Conservation (phyloP, 2,113 vertebrate genomes). For the Otocyon megalotis region DNA sequence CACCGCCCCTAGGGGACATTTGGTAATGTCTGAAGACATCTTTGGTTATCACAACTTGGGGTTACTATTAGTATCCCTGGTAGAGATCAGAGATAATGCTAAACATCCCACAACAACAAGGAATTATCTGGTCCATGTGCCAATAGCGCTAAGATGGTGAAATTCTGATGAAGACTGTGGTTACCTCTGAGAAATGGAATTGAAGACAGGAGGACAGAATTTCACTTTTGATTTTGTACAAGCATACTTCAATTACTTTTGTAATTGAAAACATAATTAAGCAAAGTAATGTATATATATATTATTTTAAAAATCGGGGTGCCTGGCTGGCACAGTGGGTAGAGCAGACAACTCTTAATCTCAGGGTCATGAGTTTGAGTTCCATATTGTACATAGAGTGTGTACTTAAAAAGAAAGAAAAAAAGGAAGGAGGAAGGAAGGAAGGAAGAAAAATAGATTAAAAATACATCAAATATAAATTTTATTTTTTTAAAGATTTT, state of each 20-base stretch:
- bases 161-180: background rate
- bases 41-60: background rate
- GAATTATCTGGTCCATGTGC: background rate
- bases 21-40: background rate
- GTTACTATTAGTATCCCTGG: background rate
- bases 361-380: background rate
- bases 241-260: background rate
- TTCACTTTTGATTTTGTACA: slow-evolving; percentile 4
- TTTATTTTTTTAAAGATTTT: background rate
- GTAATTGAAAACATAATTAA: slow-evolving; percentile 24
- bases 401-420: background rate
- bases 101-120: background rate
- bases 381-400: background rate
- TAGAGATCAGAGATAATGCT: background rate
- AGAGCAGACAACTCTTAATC: background rate
- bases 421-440: background rate
- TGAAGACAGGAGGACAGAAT: background rate
- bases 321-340: background rate
- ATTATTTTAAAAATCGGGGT: background rate
- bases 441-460: background rate
- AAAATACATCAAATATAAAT: slow-evolving; percentile 30
- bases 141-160: background rate
- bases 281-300: background rate
- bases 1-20: background rate
- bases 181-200: background rate